phyloP scores from a whole-genome alignment of 2,113 vertebrate genomes.

The Ceratotherium simum region DNA sequence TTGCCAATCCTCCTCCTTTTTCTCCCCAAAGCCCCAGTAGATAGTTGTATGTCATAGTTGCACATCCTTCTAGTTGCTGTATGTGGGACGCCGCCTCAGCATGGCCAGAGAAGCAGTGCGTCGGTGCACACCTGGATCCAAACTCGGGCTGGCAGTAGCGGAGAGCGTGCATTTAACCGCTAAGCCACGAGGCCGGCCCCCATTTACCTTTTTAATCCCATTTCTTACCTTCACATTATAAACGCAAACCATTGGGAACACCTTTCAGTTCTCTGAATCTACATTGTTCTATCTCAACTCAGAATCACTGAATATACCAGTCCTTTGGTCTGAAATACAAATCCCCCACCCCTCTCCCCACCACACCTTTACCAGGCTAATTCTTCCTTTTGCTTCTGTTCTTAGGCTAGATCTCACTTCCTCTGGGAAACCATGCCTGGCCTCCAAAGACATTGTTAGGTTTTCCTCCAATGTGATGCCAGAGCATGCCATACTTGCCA shows the following conservation, averaged over 20 bases:
- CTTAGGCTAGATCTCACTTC: neutral
- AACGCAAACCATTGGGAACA: neutral
- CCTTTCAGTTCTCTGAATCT: neutral
- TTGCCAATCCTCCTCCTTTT: no score
- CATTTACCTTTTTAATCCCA: neutral
- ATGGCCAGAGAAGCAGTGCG: no score
- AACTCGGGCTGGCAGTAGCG: no score
- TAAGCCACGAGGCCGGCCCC: no score
- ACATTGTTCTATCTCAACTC: neutral
- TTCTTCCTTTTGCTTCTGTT: neutral
- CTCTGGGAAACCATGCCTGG: neutral
- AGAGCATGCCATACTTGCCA: accelerated
- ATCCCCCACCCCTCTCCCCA: no score
- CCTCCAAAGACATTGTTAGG: neutral
- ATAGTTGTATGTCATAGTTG: no score
- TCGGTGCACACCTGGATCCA: no score
- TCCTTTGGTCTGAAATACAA: neutral
- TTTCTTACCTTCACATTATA: neutral
- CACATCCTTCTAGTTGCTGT: no score
- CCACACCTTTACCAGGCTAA: neutral
- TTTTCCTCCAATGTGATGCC: neutral
- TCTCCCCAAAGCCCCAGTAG: no score
- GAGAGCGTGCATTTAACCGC: no score
- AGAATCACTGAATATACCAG: neutral
- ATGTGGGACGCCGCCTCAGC: no score